phyloP scores from a whole-genome alignment of 2,888 invertebrate species.

The Vanessa cardui region DNA sequence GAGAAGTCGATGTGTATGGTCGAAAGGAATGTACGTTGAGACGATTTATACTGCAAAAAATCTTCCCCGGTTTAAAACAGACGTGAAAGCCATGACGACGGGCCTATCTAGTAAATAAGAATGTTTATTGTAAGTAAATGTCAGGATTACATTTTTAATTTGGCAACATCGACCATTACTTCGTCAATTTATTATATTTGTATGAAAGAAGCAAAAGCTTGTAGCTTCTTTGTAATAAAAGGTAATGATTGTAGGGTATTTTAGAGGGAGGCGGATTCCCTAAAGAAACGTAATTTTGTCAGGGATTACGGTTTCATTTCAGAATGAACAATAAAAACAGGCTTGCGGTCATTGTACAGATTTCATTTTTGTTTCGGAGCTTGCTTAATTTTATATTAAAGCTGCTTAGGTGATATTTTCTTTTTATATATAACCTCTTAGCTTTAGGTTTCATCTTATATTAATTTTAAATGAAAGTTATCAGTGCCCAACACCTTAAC shows the following conservation, averaged over 20 bases:
- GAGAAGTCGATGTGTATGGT: too few relatives aligned
- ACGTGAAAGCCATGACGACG: too few relatives aligned
- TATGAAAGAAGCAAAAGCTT: conserved; percentile 67
- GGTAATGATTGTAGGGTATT: conserved; percentile 57
- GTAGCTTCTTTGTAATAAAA: conserved; percentile 72
- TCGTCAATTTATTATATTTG: conserved; percentile 18
- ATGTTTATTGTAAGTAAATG: neutral
- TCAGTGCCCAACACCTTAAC: too few relatives aligned
- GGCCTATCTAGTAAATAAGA: too few relatives aligned
- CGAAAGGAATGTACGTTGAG: too few relatives aligned
- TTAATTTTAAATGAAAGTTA: too few relatives aligned
- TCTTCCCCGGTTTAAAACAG: too few relatives aligned
- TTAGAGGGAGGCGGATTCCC: conserved; percentile 56
- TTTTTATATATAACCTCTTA: neutral
- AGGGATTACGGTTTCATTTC: conserved; percentile 59
- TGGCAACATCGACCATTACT: conserved; percentile 6
- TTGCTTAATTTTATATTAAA: conserved; percentile 1
- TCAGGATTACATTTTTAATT: neutral
- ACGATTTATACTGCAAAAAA: too few relatives aligned
- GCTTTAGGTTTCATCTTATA: too few relatives aligned
- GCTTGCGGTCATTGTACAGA: conserved; percentile 25
- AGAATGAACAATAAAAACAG: conserved; percentile 54
- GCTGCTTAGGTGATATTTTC: neutral
- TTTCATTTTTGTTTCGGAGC: conserved; percentile 15
- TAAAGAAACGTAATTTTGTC: conserved; percentile 61